Conservation (phyloP, 2,113 vertebrate species). For the Dasyornis broadbenti region DNA sequence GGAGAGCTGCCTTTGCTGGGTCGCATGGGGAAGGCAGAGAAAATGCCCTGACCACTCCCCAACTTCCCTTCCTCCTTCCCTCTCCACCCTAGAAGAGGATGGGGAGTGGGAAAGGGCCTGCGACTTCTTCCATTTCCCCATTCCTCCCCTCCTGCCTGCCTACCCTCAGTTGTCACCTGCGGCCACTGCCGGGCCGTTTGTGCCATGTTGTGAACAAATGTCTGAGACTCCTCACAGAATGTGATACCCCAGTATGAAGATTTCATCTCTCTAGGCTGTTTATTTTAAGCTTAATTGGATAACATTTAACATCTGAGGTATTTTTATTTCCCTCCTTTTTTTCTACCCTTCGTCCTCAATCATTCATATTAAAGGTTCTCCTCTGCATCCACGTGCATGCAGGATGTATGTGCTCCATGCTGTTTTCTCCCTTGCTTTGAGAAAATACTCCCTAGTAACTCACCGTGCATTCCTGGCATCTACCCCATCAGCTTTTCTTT, state of each 20-base stretch:
- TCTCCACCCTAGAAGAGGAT: not conserved
- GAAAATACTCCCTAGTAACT: conserved; percentile 31
- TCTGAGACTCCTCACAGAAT: conserved; percentile 50
- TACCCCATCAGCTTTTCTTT: not conserved
- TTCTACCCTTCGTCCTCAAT: not conserved
- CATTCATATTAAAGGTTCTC: conserved; percentile 8
- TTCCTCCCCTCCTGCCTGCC: not conserved
- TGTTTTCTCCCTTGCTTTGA: conserved; percentile 23
- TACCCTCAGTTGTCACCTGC: not conserved
- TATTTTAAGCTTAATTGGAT: conserved; percentile 71
- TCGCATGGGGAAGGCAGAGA: conserved; percentile 13
- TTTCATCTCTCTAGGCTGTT: conserved; percentile 63
- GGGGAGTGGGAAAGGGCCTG: not conserved
- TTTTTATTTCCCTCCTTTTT: not conserved
- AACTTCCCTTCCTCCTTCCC: not conserved
- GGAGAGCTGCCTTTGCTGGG: conserved; percentile 38
- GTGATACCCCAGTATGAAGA: conserved; percentile 22
- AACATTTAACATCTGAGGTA: conserved; percentile 69
- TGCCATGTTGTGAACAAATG: conserved; percentile 25
- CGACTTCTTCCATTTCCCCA: not conserved
- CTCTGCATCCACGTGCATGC: not conserved
- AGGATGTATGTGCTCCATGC: conserved; percentile 38
- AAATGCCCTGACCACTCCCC: not conserved
- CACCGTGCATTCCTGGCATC: not conserved
- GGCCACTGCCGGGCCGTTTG: not conserved